Evolutionary conservation across 2,797 vertebrate species (phyloP).

Genomic region (Huso huso): DNA sequence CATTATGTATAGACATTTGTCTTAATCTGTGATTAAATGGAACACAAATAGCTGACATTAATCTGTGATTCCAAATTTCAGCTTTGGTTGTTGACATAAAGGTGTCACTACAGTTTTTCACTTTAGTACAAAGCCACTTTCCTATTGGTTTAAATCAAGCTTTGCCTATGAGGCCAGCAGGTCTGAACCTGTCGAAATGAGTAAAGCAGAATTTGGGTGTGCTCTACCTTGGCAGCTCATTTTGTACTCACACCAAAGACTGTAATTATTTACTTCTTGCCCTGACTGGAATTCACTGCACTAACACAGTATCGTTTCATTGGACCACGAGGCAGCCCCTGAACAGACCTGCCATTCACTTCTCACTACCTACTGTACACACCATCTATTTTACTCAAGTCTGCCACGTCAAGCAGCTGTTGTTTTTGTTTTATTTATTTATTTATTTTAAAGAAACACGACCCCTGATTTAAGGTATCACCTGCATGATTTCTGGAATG

Average conservation of each 20-base stretch:
- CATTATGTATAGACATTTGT: too few species aligned
- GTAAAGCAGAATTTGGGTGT: conserved; percentile 21
- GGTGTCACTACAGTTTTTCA: too few species aligned
- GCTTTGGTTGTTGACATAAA: too few species aligned
- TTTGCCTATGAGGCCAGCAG: too few species aligned
- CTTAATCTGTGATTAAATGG: too few species aligned
- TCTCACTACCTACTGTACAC: not conserved
- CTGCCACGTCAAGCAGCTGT: conserved; percentile 53
- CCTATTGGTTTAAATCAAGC: too few species aligned
- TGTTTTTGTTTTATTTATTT: conserved; percentile 25
- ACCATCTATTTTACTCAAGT: conserved; percentile 22
- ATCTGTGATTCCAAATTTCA: too few species aligned
- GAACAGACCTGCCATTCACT: conserved; percentile 60
- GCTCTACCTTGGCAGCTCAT: conserved; percentile 32
- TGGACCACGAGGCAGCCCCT: conserved; percentile 31
- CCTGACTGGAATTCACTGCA: conserved; percentile 35
- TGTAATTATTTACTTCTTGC: conserved; percentile 35
- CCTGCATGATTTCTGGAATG: conserved; percentile 22
- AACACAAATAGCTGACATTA: too few species aligned
- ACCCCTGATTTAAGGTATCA: conserved; percentile 37
- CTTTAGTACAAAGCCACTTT: too few species aligned
- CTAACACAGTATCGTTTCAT: conserved; percentile 35
- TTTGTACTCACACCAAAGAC: not conserved
- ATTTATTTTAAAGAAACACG: conserved; percentile 20
- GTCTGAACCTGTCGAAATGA: too few species aligned